These are phyloP conservation scores for Siniperca knerii DNA, from an alignment of 2,113 vertebrate genomes.

Conservation along the genomic window DNA sequence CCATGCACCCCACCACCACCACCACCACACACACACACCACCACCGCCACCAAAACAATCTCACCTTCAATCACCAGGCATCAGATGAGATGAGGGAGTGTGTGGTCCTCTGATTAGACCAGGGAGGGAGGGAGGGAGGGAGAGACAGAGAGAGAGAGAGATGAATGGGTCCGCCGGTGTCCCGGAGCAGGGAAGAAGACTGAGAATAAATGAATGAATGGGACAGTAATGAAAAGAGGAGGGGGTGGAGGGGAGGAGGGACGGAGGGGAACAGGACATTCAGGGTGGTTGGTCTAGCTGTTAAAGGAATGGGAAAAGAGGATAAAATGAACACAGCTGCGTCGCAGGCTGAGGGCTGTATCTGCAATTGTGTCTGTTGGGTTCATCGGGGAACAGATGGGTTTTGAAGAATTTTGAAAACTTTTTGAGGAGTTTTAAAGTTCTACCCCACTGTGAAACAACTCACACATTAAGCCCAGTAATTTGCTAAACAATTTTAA, in stretches of 20 bases:
- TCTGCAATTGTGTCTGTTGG: conserved; percentile 14
- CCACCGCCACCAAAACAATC: conserved; percentile 40
- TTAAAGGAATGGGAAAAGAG: conserved; percentile 41
- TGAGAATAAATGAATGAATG: conserved; percentile 69
- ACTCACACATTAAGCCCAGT: background rate
- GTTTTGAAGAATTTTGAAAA: conserved; percentile 26
- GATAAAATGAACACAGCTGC: conserved; percentile 46
- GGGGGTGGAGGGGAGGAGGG: conserved; percentile 34
- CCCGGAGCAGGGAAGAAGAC: conserved; percentile 50
- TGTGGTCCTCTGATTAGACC: conserved; percentile 60
- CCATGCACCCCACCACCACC: background rate
- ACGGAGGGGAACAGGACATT: conserved; percentile 51
- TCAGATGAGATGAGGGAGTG: conserved; percentile 61
- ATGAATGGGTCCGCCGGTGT: conserved; percentile 61
- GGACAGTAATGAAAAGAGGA: conserved; percentile 72
- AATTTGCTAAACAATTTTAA: background rate
- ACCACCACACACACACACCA: too few relatives aligned
- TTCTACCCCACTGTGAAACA: background rate
- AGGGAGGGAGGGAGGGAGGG: conserved; percentile 19
- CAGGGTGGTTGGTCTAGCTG: conserved; percentile 37
- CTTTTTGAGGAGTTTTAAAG: conserved; percentile 3
- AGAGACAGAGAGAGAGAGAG: background rate
- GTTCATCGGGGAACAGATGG: background rate
- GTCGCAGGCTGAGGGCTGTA: conserved; percentile 5
- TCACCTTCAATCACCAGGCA: conserved; percentile 69